These are phyloP conservation scores for Lypha dubia DNA, from an alignment of 2,888 invertebrate species.

Conservation along the genomic window DNA sequence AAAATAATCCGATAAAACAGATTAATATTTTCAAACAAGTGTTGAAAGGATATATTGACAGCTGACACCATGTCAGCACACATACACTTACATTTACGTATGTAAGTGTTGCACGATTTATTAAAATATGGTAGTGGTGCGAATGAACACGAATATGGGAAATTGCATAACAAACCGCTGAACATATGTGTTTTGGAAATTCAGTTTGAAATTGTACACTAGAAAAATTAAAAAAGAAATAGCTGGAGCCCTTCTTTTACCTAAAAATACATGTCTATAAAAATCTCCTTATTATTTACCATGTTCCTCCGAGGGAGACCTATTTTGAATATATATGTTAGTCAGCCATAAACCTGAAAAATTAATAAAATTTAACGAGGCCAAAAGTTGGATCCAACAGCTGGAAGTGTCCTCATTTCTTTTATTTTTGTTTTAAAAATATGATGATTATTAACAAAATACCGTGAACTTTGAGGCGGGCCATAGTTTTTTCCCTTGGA, in stretches of 20 bases:
- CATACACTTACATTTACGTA: neutral
- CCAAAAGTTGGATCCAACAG: neutral
- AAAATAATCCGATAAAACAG: neutral
- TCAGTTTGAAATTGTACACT: neutral
- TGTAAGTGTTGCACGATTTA: conserved; percentile 23
- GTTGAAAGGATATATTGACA: conserved; percentile 41
- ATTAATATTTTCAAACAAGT: conserved; percentile 19
- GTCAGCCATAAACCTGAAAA: no score
- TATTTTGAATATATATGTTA: no score
- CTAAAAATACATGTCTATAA: no score
- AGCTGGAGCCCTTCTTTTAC: no score
- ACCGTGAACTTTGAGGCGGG: no score
- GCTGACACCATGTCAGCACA: conserved; percentile 34
- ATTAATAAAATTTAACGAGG: no score
- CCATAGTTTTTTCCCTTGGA: no score
- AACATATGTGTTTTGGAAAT: conserved; percentile 3
- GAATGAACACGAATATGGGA: conserved; percentile 14
- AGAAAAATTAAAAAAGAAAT: neutral
- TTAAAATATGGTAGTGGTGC: neutral
- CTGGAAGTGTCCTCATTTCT: no score
- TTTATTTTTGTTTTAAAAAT: no score
- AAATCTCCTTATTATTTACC: no score
- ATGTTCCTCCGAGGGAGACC: no score
- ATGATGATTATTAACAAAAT: no score
- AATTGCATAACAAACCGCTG: conserved; percentile 42